phyloP scores from a whole-genome alignment of 2,888 invertebrate species.

The Oscheius sp. region DNA sequence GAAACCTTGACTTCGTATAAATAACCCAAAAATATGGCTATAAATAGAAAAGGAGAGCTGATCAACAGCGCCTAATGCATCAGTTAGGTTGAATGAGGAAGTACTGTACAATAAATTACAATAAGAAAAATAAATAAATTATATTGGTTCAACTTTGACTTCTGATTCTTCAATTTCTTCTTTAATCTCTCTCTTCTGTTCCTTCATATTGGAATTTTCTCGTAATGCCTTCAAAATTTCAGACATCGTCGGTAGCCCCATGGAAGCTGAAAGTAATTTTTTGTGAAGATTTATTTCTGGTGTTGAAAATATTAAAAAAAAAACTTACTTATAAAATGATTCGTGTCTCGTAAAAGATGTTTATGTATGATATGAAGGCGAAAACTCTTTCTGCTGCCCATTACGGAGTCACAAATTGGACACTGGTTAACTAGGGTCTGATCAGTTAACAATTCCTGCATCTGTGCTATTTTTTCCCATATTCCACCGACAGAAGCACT shows the following conservation, averaged over 20 bases:
- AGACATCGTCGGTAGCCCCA: constrained; percentile 20
- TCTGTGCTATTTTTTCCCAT: constrained; percentile 28
- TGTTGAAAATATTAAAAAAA: neutral
- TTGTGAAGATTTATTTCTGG: neutral
- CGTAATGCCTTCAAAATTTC: constrained; percentile 8
- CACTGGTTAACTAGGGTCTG: constrained; percentile 33
- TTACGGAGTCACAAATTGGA: constrained; percentile 31
- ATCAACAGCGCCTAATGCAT: no score
- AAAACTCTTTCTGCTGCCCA: constrained; percentile 34
- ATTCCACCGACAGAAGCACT: constrained; percentile 22
- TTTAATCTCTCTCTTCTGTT: constrained; percentile 13
- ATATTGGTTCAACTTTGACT: neutral
- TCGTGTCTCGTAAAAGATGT: constrained; percentile 24
- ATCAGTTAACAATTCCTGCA: constrained; percentile 32
- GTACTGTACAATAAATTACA: neutral
- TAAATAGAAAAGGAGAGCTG: no score
- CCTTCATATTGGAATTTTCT: neutral
- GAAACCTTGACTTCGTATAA: no score
- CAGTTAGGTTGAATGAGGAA: no score
- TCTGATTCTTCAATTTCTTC: neutral
- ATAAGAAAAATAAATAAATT: neutral
- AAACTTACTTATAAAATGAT: constrained; percentile 21
- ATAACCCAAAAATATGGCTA: no score
- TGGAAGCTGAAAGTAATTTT: constrained; percentile 3
- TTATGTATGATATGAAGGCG: constrained; percentile 33